Percentiles rank a stretch among this genome's conserved stretches.
Conservation (phyloP, 2,113 vertebrate species). For the Pagrus major region DNA sequence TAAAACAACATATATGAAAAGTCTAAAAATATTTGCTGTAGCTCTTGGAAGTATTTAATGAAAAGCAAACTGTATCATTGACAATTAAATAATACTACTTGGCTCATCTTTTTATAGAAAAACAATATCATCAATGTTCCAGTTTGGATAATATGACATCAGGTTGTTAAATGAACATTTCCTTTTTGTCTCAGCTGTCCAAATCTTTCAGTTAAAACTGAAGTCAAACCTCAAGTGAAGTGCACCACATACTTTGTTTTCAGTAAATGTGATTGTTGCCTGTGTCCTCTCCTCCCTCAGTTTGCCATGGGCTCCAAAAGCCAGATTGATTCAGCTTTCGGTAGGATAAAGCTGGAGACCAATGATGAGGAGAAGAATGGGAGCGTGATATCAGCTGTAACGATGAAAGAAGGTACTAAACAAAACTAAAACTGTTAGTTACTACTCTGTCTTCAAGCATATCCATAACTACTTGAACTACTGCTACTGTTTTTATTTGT, state of each 20-base stretch:
- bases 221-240: neutral
- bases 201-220: neutral
- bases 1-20: neutral
- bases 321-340: rapidly evolving
- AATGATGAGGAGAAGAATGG: neutral
- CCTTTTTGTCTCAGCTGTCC: neutral
- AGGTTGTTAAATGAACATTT: neutral
- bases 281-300: slow-evolving; percentile 39
- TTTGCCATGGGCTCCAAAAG: slow-evolving; percentile 44
- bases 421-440: neutral
- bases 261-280: neutral
- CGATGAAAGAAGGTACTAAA: slow-evolving; percentile 56
- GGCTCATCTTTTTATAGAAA: neutral
- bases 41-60: neutral
- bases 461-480: too few species aligned
- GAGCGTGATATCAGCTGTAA: slow-evolving; percentile 61
- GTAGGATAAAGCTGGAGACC: rapidly evolving
- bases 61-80: neutral
- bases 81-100: neutral
- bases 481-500: neutral
- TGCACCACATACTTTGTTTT: neutral
- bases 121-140: neutral
- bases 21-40: neutral
- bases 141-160: neutral
- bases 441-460: neutral